Conservation (phyloP, 2,113 vertebrate species). For the Catagonus wagneri region DNA sequence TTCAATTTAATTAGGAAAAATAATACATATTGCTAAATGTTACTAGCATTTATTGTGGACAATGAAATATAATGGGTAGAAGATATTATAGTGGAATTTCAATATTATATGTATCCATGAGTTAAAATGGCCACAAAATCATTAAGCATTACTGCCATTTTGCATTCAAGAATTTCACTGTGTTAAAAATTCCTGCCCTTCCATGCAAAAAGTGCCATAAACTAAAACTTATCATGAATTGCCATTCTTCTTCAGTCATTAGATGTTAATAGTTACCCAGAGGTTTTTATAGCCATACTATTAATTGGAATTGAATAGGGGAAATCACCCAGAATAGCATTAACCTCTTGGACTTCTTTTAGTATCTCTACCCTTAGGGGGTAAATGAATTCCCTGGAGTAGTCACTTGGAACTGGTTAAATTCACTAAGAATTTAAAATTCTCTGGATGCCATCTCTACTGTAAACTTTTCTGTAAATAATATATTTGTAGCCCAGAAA, state of each 20-base stretch:
- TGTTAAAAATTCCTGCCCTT: slow-evolving; percentile 12
- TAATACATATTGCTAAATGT: background rate
- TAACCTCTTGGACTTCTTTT: slow-evolving; percentile 47
- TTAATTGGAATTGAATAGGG: slow-evolving; percentile 60
- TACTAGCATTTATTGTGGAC: background rate
- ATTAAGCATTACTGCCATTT: background rate
- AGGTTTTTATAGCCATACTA: slow-evolving; percentile 40
- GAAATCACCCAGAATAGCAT: slow-evolving; percentile 54
- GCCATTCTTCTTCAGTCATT: slow-evolving; percentile 45
- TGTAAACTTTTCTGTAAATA: slow-evolving; percentile 59
- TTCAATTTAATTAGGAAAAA: slow-evolving; percentile 14
- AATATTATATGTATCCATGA: background rate
- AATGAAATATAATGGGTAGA: background rate
- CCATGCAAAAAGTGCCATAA: background rate
- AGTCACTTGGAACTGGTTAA: slow-evolving; percentile 51
- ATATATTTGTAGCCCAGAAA: slow-evolving; percentile 11
- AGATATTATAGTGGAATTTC: background rate
- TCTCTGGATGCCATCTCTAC: background rate
- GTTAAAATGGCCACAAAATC: background rate
- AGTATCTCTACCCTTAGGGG: slow-evolving; percentile 45
- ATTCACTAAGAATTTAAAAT: slow-evolving; percentile 59
- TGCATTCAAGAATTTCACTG: slow-evolving; percentile 15
- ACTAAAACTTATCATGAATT: slow-evolving; percentile 49
- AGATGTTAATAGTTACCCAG: slow-evolving; percentile 59
- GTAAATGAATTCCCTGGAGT: slow-evolving; percentile 60